Conservation (phyloP, 2,113 vertebrate genomes). For the Heterochromis multidens region DNA sequence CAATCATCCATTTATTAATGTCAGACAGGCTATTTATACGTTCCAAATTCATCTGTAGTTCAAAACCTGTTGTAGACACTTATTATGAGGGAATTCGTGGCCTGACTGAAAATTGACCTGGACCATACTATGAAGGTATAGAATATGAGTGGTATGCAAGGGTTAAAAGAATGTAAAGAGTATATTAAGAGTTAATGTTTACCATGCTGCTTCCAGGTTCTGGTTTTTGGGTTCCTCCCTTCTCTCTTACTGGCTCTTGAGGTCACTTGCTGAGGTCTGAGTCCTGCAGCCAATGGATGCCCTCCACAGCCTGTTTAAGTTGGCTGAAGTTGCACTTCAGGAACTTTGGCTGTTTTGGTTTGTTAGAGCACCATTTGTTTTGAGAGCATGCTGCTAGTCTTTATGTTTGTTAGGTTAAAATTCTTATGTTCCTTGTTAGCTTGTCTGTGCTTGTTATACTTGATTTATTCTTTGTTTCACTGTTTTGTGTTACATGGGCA, state of each 20-base stretch:
- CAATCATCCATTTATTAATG: background rate
- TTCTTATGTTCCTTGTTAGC: background rate
- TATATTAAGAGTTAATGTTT: background rate
- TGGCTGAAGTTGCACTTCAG: background rate
- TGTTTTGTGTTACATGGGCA: background rate
- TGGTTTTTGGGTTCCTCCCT: background rate
- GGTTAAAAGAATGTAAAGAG: background rate
- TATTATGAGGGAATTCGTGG: background rate
- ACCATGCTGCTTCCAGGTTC: background rate
- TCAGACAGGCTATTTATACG: rapidly evolving
- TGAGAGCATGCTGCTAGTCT: background rate
- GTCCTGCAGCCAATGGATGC: background rate
- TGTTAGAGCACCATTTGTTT: background rate
- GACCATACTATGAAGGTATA: background rate
- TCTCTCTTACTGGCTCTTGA: background rate
- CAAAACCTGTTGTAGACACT: rapidly evolving
- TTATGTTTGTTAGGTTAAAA: background rate
- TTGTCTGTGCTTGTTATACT: background rate
- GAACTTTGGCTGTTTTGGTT: background rate
- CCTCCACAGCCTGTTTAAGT: background rate
- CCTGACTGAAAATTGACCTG: background rate
- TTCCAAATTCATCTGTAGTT: background rate
- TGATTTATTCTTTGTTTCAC: background rate
- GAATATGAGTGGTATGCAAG: background rate
- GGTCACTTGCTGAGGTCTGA: background rate